Percentiles rank a stretch among this genome's conserved stretches.
phyloP scores from a whole-genome alignment of 53 echinoderm and acorn worm genomes.

The Stichopus horrens region DNA sequence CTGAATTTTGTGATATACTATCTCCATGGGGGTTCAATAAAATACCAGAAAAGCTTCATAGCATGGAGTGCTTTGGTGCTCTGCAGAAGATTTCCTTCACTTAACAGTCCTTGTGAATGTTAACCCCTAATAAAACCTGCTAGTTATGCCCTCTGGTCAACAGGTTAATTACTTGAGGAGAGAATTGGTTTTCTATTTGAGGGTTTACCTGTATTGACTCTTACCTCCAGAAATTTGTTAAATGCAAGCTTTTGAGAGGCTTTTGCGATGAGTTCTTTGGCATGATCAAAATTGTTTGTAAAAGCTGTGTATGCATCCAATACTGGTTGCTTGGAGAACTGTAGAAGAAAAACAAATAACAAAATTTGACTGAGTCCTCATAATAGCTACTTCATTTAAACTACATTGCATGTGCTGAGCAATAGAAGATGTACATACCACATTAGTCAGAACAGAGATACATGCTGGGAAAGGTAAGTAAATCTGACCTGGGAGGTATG shows the following conservation, averaged over 20 bases:
- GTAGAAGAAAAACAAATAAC: not conserved
- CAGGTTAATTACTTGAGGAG: constrained; percentile 6
- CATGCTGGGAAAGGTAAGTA: no score
- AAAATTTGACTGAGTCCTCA: no score
- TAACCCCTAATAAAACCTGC: not conserved
- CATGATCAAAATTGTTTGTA: constrained; percentile 95
- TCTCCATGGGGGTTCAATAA: not conserved
- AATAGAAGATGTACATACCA: no score
- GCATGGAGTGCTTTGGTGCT: not conserved
- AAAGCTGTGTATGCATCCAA: constrained; percentile 95
- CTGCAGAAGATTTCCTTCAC: not conserved
- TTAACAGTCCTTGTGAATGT: not conserved
- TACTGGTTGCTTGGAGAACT: constrained; percentile 96
- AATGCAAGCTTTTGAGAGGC: constrained; percentile 91
- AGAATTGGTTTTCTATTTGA: not conserved
- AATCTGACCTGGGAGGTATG: no score
- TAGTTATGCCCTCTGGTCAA: not conserved
- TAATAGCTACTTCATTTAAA: no score
- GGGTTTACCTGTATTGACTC: not conserved
- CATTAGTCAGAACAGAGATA: no score
- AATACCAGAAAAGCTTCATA: not conserved
- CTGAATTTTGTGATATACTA: constrained; percentile 1
- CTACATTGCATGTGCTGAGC: no score
- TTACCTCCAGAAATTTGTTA: constrained; percentile 90
- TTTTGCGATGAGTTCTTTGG: constrained; percentile 92